Conservation (phyloP, 2,888 invertebrate species). For the Theodoxus fluviatilis region DNA sequence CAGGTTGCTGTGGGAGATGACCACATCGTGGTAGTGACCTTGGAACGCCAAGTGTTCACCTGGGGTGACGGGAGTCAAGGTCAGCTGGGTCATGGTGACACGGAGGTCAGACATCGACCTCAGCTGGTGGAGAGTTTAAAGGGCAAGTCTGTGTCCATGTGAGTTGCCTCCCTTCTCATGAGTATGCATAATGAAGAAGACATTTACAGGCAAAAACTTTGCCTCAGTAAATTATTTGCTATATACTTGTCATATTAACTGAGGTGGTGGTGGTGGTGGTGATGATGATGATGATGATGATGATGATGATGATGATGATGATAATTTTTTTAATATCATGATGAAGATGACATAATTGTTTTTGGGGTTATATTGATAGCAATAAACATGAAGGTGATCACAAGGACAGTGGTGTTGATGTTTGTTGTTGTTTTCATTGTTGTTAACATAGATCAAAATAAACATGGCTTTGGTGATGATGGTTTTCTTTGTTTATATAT, state of each 20-base stretch:
- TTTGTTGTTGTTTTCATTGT: too few relatives aligned
- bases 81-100: conserved; percentile 71
- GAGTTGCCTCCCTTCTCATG: conserved; percentile 31
- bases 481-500: too few relatives aligned
- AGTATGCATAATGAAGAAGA: not conserved
- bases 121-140: conserved; percentile 71
- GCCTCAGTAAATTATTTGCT: too few relatives aligned
- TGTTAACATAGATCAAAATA: too few relatives aligned
- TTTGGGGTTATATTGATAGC: too few relatives aligned
- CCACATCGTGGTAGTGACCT: conserved; percentile 65
- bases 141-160: conserved; percentile 72
- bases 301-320: not conserved
- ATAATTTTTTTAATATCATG: not conserved
- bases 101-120: conserved; percentile 69
- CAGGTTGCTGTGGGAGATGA: conserved; percentile 64
- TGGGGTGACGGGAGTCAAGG: conserved; percentile 77
- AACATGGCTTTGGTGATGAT: too few relatives aligned
- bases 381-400: too few relatives aligned
- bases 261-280: not conserved
- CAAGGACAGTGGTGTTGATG: too few relatives aligned
- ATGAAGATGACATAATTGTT: not conserved
- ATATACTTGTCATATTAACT: not conserved
- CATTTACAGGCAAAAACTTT: not conserved
- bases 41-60: conserved; percentile 73
- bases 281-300: conserved; percentile 18